Percentiles rank a stretch among this genome's conserved stretches.
Conservation (phyloP, 2,113 vertebrate genomes). For the Tursiops truncatus region DNA sequence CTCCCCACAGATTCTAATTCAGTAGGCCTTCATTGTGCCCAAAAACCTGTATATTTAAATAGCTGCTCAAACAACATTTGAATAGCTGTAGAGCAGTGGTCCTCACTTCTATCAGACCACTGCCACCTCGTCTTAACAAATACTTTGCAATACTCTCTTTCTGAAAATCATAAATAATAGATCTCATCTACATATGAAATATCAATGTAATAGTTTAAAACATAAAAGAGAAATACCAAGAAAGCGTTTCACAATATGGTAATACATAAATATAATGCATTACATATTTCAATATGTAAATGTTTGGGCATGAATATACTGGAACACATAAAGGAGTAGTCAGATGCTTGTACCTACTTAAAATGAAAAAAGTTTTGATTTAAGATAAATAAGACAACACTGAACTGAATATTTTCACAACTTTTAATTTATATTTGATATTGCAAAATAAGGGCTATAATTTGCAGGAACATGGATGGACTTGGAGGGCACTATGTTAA, state of each 20-base stretch:
- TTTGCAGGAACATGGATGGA: not conserved
- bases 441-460: not conserved
- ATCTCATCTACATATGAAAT: not conserved
- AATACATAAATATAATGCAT: not conserved
- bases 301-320: not conserved
- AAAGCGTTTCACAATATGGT: not conserved
- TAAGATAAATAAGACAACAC: not conserved
- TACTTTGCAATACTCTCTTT: not conserved
- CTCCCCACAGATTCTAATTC: not conserved
- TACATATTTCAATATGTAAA: not conserved
- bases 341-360: not conserved
- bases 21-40: not conserved
- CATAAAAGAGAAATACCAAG: not conserved
- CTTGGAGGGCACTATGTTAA: not conserved
- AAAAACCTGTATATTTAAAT: not conserved
- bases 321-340: not conserved
- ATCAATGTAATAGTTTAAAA: not conserved
- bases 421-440: not conserved
- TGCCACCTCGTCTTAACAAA: not conserved
- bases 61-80: not conserved
- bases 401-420: not conserved
- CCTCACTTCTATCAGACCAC: not conserved
- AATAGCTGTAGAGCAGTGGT: not conserved
- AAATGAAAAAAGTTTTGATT: not conserved
- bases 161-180: not conserved